Conservation (phyloP, 2,113 vertebrate genomes). For the Podarcis cretensis region DNA sequence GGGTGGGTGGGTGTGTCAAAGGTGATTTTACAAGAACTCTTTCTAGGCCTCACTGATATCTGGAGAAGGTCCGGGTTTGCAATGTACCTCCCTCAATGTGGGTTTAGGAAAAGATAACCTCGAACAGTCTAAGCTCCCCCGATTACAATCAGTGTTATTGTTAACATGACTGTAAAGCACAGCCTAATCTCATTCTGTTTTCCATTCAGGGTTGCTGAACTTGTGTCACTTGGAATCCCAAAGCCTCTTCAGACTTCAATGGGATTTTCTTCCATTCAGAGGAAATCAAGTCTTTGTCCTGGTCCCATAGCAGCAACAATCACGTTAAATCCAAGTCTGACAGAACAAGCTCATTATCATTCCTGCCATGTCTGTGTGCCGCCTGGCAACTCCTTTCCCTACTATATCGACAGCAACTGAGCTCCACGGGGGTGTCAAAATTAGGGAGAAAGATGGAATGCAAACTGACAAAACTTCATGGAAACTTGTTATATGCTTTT, state of each 20-base stretch:
- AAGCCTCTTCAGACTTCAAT: constrained; percentile 41
- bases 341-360: constrained; percentile 52
- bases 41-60: not conserved
- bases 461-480: constrained; percentile 20
- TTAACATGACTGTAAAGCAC: rapidly evolving
- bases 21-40: not conserved
- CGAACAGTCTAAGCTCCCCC: constrained; percentile 10
- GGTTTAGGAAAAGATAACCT: constrained; percentile 21
- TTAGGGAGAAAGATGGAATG: constrained; percentile 27
- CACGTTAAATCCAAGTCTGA: constrained; percentile 46
- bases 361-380: constrained; percentile 41
- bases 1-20: not conserved
- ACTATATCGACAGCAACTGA: constrained; percentile 35
- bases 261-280: constrained; percentile 31
- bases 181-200: constrained; percentile 6
- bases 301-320: constrained; percentile 52
- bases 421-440: constrained; percentile 45
- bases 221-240: constrained; percentile 31
- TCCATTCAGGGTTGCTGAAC: constrained; percentile 31
- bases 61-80: not conserved
- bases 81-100: constrained; percentile 25
- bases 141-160: constrained; percentile 2
- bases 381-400: constrained; percentile 45
- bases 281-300: constrained; percentile 51
- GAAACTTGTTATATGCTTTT: constrained; percentile 60